These are phyloP conservation scores for Gasterosteus aculeatus DNA, from an alignment of 2,113 vertebrate genomes.

Conservation along the genomic window DNA sequence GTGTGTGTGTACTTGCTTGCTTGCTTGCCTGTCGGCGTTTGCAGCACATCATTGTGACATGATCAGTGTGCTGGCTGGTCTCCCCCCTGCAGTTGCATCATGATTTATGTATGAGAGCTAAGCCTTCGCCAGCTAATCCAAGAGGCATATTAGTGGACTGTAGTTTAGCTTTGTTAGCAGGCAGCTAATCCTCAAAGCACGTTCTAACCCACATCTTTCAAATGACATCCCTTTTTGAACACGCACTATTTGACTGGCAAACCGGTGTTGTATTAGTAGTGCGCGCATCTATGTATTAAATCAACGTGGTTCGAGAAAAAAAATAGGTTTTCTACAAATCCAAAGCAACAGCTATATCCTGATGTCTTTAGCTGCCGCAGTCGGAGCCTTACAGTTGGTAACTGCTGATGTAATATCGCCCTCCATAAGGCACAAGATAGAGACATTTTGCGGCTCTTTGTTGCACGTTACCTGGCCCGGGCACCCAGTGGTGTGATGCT, in stretches of 20 bases:
- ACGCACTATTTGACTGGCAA: background rate
- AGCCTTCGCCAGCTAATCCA: slow-evolving; percentile 63
- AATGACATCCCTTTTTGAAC: background rate
- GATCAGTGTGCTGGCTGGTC: slow-evolving; percentile 35
- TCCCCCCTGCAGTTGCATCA: slow-evolving; percentile 51
- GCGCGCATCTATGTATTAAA: background rate
- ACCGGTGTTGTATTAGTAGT: background rate
- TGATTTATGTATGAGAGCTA: slow-evolving; percentile 73
- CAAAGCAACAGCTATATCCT: background rate
- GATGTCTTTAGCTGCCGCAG: background rate
- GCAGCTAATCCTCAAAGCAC: slow-evolving; percentile 48
- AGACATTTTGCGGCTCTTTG: background rate
- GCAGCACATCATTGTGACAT: slow-evolving; percentile 35
- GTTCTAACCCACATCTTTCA: slow-evolving; percentile 18
- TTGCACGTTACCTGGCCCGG: background rate
- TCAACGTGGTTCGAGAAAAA: background rate
- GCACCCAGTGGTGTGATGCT: background rate
- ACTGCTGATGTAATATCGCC: background rate
- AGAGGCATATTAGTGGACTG: slow-evolving; percentile 33
- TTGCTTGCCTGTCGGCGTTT: slow-evolving; percentile 17
- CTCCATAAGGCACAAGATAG: background rate
- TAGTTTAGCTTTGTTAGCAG: slow-evolving; percentile 44
- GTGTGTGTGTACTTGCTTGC: background rate
- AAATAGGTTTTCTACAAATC: background rate
- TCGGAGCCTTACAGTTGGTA: background rate